Percentiles rank a stretch among this genome's conserved stretches.
phyloP scores from a whole-genome alignment of 1,140 invertebrate genomes.

The Atopsyche davidsoni region DNA sequence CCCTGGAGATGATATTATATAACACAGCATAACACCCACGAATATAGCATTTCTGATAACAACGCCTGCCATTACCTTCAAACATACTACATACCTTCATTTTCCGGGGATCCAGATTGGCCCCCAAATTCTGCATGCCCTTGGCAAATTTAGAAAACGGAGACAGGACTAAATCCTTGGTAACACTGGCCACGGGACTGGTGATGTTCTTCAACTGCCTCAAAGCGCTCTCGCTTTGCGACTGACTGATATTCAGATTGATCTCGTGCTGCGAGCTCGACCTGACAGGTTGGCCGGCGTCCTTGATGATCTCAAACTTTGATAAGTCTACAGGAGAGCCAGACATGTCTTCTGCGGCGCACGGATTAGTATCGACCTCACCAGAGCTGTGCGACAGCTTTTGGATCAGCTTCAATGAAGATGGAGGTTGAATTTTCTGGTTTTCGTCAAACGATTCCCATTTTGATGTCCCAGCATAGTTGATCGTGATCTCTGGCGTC shows the following conservation, averaged over 20 bases:
- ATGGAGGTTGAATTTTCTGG: conserved; percentile 42
- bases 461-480: conserved; percentile 30
- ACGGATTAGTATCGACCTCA: conserved; percentile 47
- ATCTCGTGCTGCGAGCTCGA: conserved; percentile 61
- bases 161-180: conserved; percentile 64
- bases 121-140: conserved; percentile 74
- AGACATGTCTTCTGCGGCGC: conserved; percentile 31
- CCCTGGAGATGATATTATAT: no score
- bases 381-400: conserved; percentile 64
- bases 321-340: conserved; percentile 5
- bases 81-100: conserved; percentile 54
- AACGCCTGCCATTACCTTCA: no score
- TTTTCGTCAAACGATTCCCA: conserved; percentile 28
- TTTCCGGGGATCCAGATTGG: conserved; percentile 77
- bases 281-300: conserved; percentile 41
- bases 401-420: conserved; percentile 49
- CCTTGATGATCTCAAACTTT: conserved; percentile 11
- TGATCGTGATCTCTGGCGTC: conserved; percentile 62
- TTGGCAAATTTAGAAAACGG: conserved; percentile 77
- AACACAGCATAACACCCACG: no score
- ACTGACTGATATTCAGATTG: conserved; percentile 62
- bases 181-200: conserved; percentile 58
- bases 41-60: no score
- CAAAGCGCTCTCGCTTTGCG: conserved; percentile 72
- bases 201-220: conserved; percentile 59